phyloP scores from a whole-genome alignment of 2,888 invertebrate species.

The Microdon myrmicae region DNA sequence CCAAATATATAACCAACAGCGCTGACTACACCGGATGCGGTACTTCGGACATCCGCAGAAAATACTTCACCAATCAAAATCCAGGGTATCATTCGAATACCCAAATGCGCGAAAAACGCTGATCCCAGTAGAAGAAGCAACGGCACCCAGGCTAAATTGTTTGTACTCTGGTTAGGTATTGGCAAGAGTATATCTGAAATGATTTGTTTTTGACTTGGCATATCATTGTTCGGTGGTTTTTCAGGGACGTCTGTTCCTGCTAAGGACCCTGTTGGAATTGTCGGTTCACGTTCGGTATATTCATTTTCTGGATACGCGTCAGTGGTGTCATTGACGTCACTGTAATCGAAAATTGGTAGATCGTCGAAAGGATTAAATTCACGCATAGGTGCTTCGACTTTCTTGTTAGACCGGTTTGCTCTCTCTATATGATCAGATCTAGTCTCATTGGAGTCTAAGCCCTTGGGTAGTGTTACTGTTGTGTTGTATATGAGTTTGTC shows the following conservation, averaged over 20 bases:
- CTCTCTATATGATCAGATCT: constrained; percentile 13
- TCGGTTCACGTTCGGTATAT: constrained; percentile 11
- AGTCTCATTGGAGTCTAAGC: constrained; percentile 36
- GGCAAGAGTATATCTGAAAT: constrained; percentile 58
- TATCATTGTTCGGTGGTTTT: constrained; percentile 16
- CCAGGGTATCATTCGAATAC: constrained; percentile 80
- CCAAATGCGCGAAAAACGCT: constrained; percentile 76
- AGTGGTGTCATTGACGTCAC: constrained; percentile 25
- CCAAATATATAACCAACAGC: constrained; percentile 81
- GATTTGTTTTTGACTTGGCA: constrained; percentile 49
- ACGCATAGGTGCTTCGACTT: constrained; percentile 8
- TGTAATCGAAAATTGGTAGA: constrained; percentile 34
- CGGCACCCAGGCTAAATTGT: constrained; percentile 75
- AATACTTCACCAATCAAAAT: constrained; percentile 83
- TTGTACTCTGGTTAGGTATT: constrained; percentile 66
- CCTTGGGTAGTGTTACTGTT: constrained; percentile 43
- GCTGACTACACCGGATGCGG: constrained; percentile 78
- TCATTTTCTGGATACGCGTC: constrained; percentile 29
- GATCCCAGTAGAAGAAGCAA: constrained; percentile 73
- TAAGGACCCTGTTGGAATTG: constrained; percentile 3
- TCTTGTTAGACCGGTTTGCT: constrained; percentile 29
- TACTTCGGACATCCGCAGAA: constrained; percentile 75
- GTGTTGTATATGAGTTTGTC: constrained; percentile 16
- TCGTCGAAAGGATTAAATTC: constrained; percentile 42
- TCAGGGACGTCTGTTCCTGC: constrained; percentile 3